Conservation (phyloP, 2,888 invertebrate species). For the Phaedon cochleariae region DNA sequence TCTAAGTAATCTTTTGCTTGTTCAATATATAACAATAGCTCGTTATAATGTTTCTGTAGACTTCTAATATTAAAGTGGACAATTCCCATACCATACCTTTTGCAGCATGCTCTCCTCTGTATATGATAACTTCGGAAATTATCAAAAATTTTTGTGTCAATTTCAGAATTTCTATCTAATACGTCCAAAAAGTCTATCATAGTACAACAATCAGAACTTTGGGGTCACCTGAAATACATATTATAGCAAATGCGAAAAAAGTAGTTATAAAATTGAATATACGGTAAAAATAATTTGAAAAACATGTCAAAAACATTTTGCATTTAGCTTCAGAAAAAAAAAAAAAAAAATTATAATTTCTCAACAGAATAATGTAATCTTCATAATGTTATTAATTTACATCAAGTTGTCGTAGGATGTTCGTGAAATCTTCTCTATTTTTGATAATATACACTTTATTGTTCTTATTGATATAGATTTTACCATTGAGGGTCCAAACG, state of each 20-base stretch:
- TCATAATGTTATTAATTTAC: background rate
- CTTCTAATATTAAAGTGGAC: slow-evolving; percentile 11
- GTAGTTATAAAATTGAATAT: background rate
- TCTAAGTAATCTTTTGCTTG: slow-evolving; percentile 5
- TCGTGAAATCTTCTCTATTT: background rate
- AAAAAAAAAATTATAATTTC: background rate
- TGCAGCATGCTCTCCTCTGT: background rate
- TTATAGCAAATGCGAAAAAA: background rate
- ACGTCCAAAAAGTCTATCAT: slow-evolving; percentile 9
- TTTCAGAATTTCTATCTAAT: slow-evolving; percentile 3
- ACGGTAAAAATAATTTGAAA: background rate
- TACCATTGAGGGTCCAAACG: slow-evolving; percentile 6
- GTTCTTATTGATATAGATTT: background rate
- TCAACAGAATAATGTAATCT: background rate
- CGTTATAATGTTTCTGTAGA: slow-evolving; percentile 7
- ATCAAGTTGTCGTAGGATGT: background rate
- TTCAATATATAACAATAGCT: slow-evolving; percentile 1
- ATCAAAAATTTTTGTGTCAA: slow-evolving; percentile 16
- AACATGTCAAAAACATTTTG: background rate
- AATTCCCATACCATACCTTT: slow-evolving; percentile 4
- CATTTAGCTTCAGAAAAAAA: background rate
- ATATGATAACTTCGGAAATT: slow-evolving; percentile 5
- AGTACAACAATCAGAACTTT: too few species aligned
- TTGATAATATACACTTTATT: slow-evolving; percentile 5
- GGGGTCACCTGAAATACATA: too few species aligned